Conservation (phyloP, 2,888 invertebrate genomes). For the Timema cristinae region DNA sequence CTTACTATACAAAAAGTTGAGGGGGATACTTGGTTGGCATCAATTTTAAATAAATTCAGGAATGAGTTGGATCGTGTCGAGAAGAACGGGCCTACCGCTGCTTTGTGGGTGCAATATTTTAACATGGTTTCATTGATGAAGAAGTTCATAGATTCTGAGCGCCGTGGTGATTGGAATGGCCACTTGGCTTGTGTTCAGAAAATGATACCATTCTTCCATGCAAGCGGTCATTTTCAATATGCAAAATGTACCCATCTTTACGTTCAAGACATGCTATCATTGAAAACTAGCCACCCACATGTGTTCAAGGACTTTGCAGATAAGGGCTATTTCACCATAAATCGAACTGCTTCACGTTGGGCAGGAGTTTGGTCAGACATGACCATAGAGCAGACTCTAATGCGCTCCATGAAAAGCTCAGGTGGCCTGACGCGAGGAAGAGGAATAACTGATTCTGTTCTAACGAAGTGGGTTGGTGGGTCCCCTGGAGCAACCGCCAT, state of each 20-base stretch:
- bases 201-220: conserved; percentile 8
- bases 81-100: too few relatives aligned
- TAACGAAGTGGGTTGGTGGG: background rate
- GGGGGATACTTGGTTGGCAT: too few relatives aligned
- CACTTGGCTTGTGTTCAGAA: background rate
- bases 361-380: conserved; percentile 6
- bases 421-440: background rate
- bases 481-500: conserved; percentile 2
- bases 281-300: background rate
- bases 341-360: conserved; percentile 7
- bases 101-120: too few relatives aligned
- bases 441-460: conserved; percentile 7
- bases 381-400: conserved; percentile 5
- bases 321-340: conserved; percentile 6
- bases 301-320: conserved; percentile 3
- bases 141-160: conserved; percentile 8
- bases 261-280: conserved; percentile 3
- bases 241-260: conserved; percentile 1
- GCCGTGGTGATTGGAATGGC: conserved; percentile 3
- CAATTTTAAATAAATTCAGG: too few relatives aligned
- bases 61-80: too few relatives aligned
- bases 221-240: conserved; percentile 7
- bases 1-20: too few relatives aligned
- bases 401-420: conserved; percentile 8
- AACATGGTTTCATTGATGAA: too few relatives aligned